Evolutionary conservation across 2,113 vertebrate genomes (phyloP), one percentile per base, ranked within the genome.

Genomic region (Carollia perspicillata): DNA sequence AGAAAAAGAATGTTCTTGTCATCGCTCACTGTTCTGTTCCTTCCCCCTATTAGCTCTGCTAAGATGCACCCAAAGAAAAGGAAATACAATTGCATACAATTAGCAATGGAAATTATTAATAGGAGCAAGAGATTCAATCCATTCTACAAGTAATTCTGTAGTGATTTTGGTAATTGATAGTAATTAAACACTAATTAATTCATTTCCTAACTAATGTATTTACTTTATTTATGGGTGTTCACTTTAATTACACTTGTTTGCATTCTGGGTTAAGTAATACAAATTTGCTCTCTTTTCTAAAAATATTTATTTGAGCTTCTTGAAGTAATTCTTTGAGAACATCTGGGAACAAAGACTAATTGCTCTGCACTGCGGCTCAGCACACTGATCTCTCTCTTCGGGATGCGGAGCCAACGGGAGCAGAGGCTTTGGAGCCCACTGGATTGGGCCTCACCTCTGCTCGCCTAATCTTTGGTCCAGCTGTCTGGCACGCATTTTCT

Each of bases 151-250:
- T 92, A 98, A 98, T 98, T 98, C 97, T 84, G 90, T 79, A 97
- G 96, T 95, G 98, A 97, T 98, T 97, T 97, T 93, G 97, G 97
- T 97, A 98, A 98, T 98, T 98, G 98, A 98, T 98, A 97, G 95
- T 97, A 97, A 98, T 98, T 99, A 98, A 98, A 93, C 97, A 97
- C 96, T 98, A 98, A 98, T 98, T 98, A 98, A 98, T 97, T 98
- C 97, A 98, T 98, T 98, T 98, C 95, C 96, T 86, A 92, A 97
- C 95, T 95, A 98, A 97, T 88, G 94, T 95, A 98, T 98, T 96
- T 97, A 92, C 97, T 98, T 98, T 98, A 98, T 98, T 98, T 98
- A 98, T 93, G 92, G 95, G 95, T 97, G 81, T 95, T 97, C 96
- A 47, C 97, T 93, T 69, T 47, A 97, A 84, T 98, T 97, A 96